A percentile compares a stretch with the other conserved stretches of the same genome.
Evolutionary conservation across 2,113 vertebrate species (phyloP).

Genomic region (Cheilinus undulatus): DNA sequence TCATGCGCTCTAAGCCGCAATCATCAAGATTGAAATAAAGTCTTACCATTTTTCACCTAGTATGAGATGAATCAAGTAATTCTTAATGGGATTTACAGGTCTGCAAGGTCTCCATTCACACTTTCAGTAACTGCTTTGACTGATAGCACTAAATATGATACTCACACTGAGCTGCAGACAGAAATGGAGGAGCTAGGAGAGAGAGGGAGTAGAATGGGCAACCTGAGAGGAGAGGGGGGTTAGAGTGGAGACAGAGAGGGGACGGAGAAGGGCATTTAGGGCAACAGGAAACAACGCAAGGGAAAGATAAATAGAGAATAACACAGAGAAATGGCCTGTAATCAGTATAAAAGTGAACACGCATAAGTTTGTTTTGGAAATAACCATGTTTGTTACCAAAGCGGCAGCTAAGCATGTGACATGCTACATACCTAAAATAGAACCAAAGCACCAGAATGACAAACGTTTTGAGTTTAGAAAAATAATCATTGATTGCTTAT

Average conservation of each 20-base stretch:
- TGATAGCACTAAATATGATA: conserved; percentile 70
- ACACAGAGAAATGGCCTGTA: neutral
- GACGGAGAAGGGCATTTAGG: conserved; percentile 64
- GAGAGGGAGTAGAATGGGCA: conserved; percentile 40
- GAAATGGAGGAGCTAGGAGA: conserved; percentile 21
- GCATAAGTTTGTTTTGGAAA: conserved; percentile 2
- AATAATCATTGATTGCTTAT: no score
- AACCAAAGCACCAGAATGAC: no score
- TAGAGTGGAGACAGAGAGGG: conserved; percentile 40
- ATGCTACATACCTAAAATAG: no score
- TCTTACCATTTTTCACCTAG: no score
- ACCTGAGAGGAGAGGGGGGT: conserved; percentile 57
- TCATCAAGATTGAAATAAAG: no score
- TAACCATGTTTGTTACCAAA: no score
- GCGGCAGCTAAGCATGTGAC: no score
- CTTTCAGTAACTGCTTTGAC: conserved; percentile 54
- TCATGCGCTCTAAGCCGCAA: no score
- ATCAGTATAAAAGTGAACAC: neutral
- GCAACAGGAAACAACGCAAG: conserved; percentile 38
- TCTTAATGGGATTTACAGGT: neutral
- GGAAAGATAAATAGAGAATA: conserved; percentile 12
- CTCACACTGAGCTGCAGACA: conserved; percentile 57
- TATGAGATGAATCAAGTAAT: no score
- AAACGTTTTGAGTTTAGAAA: no score
- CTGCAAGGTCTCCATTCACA: conserved; percentile 52